Percentiles rank a stretch among this genome's conserved stretches.
phyloP scores from a whole-genome alignment of 2,888 invertebrate species.

The Gymnoscelis rufifasciata region DNA sequence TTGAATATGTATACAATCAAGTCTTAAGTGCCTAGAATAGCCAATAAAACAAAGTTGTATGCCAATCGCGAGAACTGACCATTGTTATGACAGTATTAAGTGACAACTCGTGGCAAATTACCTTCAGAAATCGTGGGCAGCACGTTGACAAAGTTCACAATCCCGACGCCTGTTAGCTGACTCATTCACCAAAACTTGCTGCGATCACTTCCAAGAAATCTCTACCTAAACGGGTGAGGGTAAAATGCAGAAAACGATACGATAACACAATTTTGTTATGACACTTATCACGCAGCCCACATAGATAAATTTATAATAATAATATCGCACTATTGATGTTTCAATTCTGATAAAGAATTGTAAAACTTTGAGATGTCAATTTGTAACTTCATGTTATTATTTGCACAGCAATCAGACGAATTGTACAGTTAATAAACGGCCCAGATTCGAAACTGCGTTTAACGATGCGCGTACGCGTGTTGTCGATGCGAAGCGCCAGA shows the following conservation, averaged over 20 bases:
- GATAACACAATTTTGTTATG: conserved; percentile 55
- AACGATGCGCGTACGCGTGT: conserved; percentile 61
- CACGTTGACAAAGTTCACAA: conserved; percentile 75
- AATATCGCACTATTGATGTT: conserved; percentile 52
- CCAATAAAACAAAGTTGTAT: conserved; percentile 11
- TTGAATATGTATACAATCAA: too few relatives aligned
- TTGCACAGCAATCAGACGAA: conserved; percentile 36
- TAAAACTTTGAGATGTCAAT: conserved; percentile 18
- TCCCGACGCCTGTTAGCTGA: conserved; percentile 75
- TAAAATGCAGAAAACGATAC: conserved; percentile 46
- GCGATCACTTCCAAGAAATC: conserved; percentile 53
- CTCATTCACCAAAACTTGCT: conserved; percentile 73
- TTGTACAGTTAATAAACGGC: conserved; percentile 59
- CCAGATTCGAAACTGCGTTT: conserved; percentile 40
- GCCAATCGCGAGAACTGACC: conserved; percentile 9
- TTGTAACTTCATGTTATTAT: conserved; percentile 31
- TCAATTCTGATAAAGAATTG: conserved; percentile 33
- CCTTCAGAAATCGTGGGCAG: conserved; percentile 76
- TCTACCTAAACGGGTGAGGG: conserved; percentile 42
- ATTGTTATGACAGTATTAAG: conserved; percentile 21
- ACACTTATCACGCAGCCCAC: conserved; percentile 67
- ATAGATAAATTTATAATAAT: conserved; percentile 56
- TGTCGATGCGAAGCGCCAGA: conserved; percentile 56
- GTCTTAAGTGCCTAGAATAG: not conserved
- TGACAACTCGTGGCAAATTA: conserved; percentile 36